Conservation (phyloP, 2,797 vertebrate genomes). For the Bradypodion ventrale region DNA sequence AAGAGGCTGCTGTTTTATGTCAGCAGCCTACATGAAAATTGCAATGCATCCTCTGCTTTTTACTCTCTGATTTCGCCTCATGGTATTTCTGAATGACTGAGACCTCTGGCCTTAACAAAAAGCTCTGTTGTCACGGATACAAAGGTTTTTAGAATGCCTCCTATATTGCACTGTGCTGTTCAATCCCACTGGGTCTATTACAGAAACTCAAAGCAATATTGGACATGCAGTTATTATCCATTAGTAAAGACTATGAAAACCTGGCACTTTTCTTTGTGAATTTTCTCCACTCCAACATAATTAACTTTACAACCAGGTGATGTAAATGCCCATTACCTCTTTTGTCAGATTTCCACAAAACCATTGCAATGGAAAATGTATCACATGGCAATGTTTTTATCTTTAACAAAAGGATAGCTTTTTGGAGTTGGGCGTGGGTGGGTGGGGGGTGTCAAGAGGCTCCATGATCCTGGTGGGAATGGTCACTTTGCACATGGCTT, state of each 20-base stretch:
- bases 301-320: conserved; percentile 11
- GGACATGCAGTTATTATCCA: conserved; percentile 23
- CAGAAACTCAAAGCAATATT: conserved; percentile 9
- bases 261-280: background rate
- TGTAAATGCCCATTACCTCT: background rate
- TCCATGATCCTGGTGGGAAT: too few species aligned
- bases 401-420: background rate
- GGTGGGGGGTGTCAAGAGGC: background rate
- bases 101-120: conserved; percentile 2
- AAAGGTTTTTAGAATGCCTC: conserved; percentile 21
- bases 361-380: too few species aligned
- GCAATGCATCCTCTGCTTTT: background rate
- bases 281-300: background rate
- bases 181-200: conserved; percentile 37
- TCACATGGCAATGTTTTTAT: background rate
- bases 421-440: too few species aligned
- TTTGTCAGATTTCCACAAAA: conserved; percentile 1
- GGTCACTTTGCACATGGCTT: background rate
- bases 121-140: background rate
- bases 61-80: background rate
- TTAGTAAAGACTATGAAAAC: conserved; percentile 42
- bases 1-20: background rate
- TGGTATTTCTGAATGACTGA: background rate
- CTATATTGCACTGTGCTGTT: conserved; percentile 29
- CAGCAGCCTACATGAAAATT: background rate